These are phyloP conservation scores for Carettochelys insculpta DNA, from an alignment of 2,113 vertebrate genomes.

Conservation along the genomic window DNA sequence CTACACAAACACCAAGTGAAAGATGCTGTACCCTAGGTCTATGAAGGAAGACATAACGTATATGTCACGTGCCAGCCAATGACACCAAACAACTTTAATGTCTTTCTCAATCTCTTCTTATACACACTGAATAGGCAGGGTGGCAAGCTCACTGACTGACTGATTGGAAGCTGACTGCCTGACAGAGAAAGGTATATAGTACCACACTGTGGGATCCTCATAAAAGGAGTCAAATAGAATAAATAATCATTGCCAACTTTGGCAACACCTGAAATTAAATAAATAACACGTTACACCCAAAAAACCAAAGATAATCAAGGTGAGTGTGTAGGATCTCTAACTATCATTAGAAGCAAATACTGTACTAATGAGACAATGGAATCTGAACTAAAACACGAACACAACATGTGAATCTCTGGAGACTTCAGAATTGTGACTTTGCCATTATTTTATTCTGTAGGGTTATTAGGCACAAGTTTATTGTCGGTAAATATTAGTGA, in stretches of 20 bases:
- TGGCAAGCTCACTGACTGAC: not conserved
- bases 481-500: not conserved
- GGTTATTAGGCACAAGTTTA: not conserved
- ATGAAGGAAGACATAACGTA: not conserved
- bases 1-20: not conserved
- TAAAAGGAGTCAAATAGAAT: not conserved
- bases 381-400: not conserved
- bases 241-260: not conserved
- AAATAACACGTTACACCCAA: not conserved
- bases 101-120: not conserved
- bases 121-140: not conserved
- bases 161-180: too few species aligned
- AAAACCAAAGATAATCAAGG: not conserved
- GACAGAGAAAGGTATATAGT: not conserved
- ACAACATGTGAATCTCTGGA: not conserved
- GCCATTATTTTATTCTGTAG: not conserved
- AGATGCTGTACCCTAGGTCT: not conserved
- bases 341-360: not conserved
- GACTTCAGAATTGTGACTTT: not conserved
- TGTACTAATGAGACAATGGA: not conserved
- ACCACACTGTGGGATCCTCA: not conserved
- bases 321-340: not conserved
- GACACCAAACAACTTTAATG: not conserved
- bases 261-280: not conserved
- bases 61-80: not conserved